Base-by-base conservation (phyloP, 2,888 invertebrate species). In the Thumatha senex region DNA sequence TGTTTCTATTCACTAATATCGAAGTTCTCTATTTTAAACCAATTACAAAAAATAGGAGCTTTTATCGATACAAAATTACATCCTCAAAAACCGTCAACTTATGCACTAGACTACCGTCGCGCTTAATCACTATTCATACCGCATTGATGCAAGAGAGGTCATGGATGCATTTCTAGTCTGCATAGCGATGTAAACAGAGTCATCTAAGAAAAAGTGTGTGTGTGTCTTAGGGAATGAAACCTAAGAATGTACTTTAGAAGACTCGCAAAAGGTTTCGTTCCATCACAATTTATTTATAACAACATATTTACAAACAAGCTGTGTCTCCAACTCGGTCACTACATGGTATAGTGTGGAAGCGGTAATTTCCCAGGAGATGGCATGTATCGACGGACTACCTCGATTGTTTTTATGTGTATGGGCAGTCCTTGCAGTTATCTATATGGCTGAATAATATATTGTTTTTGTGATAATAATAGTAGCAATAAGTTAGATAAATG, bases 311-410 rank as follows among this genome's bases (percentile, higher is more conserved):
- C 70, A 69, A 63, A 67, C 69, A 69, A 70, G 67, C 69, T 67
- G 56, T 73, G 68, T 67, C 71, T 67, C 71, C 67, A 70, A 76
- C 76, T 62, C 46, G 65, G 70, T 74, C 74, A 76, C 61, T 56
- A 65, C 53, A 18, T 39, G 54, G 52, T 50, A 46, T 57, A 14
- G 14, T 51, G 63, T 51, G 53, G 70, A 76, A 72, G 54, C 69
- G 58, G 73, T 82, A 79, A 82, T 83, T 83, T 82, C 83, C 83
- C 83, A 46, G 31, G 82, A 81, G 82, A 76, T 68, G 67, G 49
- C 44, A 43, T 65, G 71, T 80, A 83, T 83, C 77, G 83, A 80
- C 81, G 67, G 70, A 63, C 70, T 61, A 70, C 66, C 67, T 72
- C 70, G 67, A 72, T 70, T 74, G 75, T 74, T 71, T 73, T 70